phyloP scores from a whole-genome alignment of 2,888 invertebrate genomes.

The Belgica antarctica region DNA sequence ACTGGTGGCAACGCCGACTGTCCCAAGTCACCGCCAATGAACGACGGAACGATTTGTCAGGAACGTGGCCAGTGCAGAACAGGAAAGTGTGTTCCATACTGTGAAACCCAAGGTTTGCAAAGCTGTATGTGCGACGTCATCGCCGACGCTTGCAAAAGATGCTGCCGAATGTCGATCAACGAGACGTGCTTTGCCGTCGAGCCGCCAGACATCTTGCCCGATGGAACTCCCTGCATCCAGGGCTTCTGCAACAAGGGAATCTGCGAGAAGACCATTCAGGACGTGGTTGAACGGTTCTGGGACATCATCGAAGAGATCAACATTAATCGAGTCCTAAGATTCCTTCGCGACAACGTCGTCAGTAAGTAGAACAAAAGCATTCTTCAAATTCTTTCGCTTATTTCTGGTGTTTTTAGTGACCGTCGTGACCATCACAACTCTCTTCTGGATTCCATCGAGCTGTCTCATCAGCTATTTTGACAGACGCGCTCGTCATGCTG shows the following conservation, averaged over 20 bases:
- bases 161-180: conserved; percentile 87
- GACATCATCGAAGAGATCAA: conserved; percentile 96
- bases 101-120: conserved; percentile 87
- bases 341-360: conserved; percentile 89
- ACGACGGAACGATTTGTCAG: conserved; percentile 82
- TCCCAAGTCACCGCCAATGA: conserved; percentile 81
- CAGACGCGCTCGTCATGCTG: conserved; percentile 68
- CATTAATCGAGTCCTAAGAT: conserved; percentile 85
- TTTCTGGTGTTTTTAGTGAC: conserved; percentile 58
- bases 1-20: conserved; percentile 79
- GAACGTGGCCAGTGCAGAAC: conserved; percentile 86
- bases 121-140: conserved; percentile 97
- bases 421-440: conserved; percentile 83
- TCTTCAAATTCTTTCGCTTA: background rate
- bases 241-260: conserved; percentile 95
- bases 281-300: conserved; percentile 95
- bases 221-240: conserved; percentile 94
- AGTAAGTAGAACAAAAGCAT: conserved; percentile 58
- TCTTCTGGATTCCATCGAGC: conserved; percentile 93
- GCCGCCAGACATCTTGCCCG: conserved; percentile 72
- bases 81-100: conserved; percentile 93
- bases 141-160: conserved; percentile 84
- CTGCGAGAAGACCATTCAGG: conserved; percentile 91
- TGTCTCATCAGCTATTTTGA: conserved; percentile 84
- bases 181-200: conserved; percentile 82